phyloP scores from a whole-genome alignment of 2,797 vertebrate species.

The Malurus leucopterus region DNA sequence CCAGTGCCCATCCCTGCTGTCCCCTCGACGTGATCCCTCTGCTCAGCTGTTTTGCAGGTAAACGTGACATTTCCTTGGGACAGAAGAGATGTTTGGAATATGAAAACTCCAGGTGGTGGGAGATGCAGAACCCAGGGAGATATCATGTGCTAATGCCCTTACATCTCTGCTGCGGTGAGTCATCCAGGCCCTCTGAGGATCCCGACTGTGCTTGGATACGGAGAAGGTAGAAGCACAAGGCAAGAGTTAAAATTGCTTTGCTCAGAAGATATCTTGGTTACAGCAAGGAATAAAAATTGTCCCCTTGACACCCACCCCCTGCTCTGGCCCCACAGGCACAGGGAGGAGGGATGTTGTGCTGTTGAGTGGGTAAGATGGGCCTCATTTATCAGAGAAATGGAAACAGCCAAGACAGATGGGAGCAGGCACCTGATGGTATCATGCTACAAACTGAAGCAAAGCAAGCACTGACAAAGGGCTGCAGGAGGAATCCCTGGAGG shows the following conservation, averaged over 20 bases:
- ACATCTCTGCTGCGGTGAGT: not conserved
- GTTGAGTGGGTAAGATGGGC: not conserved
- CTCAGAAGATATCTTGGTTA: not conserved
- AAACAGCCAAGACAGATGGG: not conserved
- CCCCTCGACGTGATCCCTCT: rapidly evolving
- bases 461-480: not conserved
- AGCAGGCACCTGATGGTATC: not conserved
- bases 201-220: not conserved
- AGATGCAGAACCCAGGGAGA: not conserved
- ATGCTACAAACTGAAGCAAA: not conserved
- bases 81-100: not conserved
- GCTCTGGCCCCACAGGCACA: not conserved
- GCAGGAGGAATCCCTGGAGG: not conserved
- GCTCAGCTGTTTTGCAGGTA: not conserved
- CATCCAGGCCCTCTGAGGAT: conserved; percentile 18
- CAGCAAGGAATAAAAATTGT: not conserved
- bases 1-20: not conserved
- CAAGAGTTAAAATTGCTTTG: not conserved
- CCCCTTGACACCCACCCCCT: not conserved
- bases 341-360: not conserved
- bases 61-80: not conserved
- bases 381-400: not conserved
- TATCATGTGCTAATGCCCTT: not conserved
- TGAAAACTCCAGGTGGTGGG: not conserved
- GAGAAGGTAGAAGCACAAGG: not conserved